A percentile compares a stretch with the other conserved stretches of the same genome.
Evolutionary conservation across 2,113 vertebrate genomes (phyloP).

Genomic region (Nestor notabilis): DNA sequence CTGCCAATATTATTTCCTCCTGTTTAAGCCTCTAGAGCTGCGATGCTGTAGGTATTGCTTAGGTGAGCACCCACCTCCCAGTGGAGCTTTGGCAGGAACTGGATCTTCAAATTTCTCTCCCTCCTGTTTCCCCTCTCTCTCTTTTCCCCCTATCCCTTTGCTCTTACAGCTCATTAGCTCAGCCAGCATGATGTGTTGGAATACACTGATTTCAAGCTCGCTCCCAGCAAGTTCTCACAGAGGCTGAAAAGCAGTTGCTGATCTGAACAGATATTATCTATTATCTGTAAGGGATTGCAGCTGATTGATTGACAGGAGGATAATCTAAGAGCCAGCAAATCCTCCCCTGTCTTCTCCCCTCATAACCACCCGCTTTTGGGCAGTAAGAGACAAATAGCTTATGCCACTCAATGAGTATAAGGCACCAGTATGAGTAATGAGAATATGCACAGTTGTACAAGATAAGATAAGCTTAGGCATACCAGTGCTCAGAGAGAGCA

Average conservation of each 20-base stretch:
- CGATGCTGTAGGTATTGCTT: neutral
- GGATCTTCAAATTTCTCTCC: neutral
- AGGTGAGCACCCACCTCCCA: neutral
- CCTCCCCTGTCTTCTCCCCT: neutral
- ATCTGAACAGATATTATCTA: constrained; percentile 8
- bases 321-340: neutral
- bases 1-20: accelerated
- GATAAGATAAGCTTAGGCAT: neutral
- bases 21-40: neutral
- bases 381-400: neutral
- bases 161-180: constrained; percentile 43
- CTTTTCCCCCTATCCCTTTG: neutral
- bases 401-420: neutral
- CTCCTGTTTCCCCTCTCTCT: neutral
- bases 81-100: neutral
- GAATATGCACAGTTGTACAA: neutral
- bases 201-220: constrained; percentile 26
- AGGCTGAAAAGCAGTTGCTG: constrained; percentile 46
- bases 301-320: constrained; percentile 40
- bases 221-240: constrained; percentile 39
- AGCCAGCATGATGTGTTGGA: neutral
- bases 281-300: constrained; percentile 16
- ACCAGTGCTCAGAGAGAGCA: neutral
- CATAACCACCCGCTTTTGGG: neutral
- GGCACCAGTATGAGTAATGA: neutral